A percentile compares a stretch with the other conserved stretches of the same genome.
Evolutionary conservation across 2,113 vertebrate genomes (phyloP).

Genomic region (Myrmecophaga tridactyla): DNA sequence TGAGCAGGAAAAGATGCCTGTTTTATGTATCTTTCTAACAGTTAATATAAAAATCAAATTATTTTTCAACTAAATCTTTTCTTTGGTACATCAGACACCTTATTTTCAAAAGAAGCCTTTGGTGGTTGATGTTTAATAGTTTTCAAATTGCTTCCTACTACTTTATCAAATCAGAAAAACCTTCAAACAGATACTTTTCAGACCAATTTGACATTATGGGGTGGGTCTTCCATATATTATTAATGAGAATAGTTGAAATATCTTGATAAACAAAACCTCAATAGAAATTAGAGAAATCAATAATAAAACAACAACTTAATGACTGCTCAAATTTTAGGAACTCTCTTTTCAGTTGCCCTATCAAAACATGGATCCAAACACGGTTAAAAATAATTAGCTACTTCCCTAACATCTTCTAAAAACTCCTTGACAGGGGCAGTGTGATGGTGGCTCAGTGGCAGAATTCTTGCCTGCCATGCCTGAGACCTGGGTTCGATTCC

Average conservation of each 20-base stretch:
- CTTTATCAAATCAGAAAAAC: neutral
- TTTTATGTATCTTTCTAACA: slow-evolving; percentile 6
- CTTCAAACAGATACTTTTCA: neutral
- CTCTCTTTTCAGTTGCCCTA: neutral
- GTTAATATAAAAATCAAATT: neutral
- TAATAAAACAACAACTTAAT: neutral
- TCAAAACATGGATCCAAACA: neutral
- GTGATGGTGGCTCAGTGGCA: too few species aligned
- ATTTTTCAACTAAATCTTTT: slow-evolving; percentile 14
- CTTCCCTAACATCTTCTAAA: neutral
- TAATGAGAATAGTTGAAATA: slow-evolving; percentile 1
- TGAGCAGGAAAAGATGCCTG: neutral
- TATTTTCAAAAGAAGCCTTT: neutral
- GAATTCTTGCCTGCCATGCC: too few species aligned
- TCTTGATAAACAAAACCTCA: neutral
- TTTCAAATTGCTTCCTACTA: neutral
- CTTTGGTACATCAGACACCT: neutral
- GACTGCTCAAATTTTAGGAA: neutral
- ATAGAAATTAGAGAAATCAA: slow-evolving; percentile 13
- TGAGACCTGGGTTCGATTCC: too few species aligned
- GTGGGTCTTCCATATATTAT: neutral
- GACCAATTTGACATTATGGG: neutral
- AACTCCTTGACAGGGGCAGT: too few species aligned
- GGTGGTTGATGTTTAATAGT: neutral
- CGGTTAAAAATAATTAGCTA: neutral